Evolutionary conservation across 2,113 vertebrate species (phyloP), one percentile per base, ranked within the genome.

Genomic region (Anas platyrhynchos): DNA sequence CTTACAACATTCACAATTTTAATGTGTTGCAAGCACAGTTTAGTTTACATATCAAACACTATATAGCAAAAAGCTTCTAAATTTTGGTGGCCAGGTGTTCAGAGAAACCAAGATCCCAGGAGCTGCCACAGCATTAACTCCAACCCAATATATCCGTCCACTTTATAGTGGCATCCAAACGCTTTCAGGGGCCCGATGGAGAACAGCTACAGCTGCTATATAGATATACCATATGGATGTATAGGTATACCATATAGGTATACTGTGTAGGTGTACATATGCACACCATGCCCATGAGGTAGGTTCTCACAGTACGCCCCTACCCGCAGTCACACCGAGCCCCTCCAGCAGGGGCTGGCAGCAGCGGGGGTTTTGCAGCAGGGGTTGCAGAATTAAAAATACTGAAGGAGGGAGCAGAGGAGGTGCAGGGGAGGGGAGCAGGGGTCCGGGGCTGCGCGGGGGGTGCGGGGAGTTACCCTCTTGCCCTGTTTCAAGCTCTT

Each of bases 391-490:
- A 48, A 48, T 22, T 22, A 48, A 48, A 48, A 48, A 48, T 22
- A 48, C 21, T 11, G 18, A 48, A 48, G 20, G 46, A 18, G 46
- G 46, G 9, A 48, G 46, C 46, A 21, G 46, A 48, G 20, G 46
- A 18, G 46, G 46, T 48, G 46, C 46, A 21, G 46, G 46, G 46
- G 8, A 41, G 41, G 46, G 46, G 46, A 48, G 46, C 46, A 48
- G 46, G 46, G 46, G 46, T 48, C 20, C 46, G 46, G 46, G 44
- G 3, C 9, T 3, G 66, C 56, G 3, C 12, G 79, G 34, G 52
- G 46, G 74, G 23, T 1, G 1, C 13, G 58, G 36, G 27, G 15
- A 80, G 55, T 96, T 97, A 97, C 97, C 97, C 91, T 92, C 89
- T 97, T 97, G 59, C 62, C 61, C 36, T 71, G 88, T 3, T 83